These are phyloP conservation scores for Cyclopterus lumpus DNA, from an alignment of 2,797 vertebrate genomes.

Conservation along the genomic window DNA sequence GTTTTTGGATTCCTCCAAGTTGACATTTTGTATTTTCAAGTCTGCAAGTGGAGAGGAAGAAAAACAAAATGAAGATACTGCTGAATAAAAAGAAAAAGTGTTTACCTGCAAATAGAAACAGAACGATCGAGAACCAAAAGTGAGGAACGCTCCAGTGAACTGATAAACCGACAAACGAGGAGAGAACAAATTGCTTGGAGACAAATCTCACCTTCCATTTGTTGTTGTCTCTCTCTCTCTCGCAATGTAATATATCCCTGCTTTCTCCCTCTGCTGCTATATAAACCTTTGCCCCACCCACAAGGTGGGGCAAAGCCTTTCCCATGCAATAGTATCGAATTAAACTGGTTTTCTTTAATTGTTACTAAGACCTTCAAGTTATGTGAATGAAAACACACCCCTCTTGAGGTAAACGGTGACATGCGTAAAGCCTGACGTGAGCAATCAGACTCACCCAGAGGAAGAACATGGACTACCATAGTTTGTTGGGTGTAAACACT, in stretches of 20 bases:
- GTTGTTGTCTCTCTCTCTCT: slow-evolving; percentile 8
- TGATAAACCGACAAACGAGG: not conserved
- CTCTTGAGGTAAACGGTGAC: not conserved
- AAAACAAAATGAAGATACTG: not conserved
- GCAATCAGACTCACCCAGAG: slow-evolving; percentile 21
- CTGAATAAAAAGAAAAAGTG: not conserved
- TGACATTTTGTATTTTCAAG: slow-evolving; percentile 64
- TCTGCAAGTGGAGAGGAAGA: slow-evolving; percentile 54
- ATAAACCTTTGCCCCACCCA: slow-evolving; percentile 61
- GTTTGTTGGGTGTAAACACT: slow-evolving; percentile 8
- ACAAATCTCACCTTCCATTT: slow-evolving; percentile 78
- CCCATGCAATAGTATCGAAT: not conserved
- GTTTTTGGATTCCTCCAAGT: slow-evolving; percentile 72
- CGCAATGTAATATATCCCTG: not conserved
- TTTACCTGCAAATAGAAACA: not conserved
- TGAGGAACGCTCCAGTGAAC: not conserved
- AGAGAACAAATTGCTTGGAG: not conserved
- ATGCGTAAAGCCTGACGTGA: not conserved
- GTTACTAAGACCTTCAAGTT: not conserved
- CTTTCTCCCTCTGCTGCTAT: slow-evolving; percentile 36
- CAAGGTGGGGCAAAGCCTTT: not conserved
- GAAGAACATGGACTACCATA: not conserved
- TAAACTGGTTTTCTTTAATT: slow-evolving; percentile 20
- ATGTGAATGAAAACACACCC: slow-evolving; percentile 1
- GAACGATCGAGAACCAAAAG: not conserved